These are phyloP conservation scores for Eremobia ochroleuca DNA, from an alignment of 2,888 invertebrate genomes.

Conservation along the genomic window DNA sequence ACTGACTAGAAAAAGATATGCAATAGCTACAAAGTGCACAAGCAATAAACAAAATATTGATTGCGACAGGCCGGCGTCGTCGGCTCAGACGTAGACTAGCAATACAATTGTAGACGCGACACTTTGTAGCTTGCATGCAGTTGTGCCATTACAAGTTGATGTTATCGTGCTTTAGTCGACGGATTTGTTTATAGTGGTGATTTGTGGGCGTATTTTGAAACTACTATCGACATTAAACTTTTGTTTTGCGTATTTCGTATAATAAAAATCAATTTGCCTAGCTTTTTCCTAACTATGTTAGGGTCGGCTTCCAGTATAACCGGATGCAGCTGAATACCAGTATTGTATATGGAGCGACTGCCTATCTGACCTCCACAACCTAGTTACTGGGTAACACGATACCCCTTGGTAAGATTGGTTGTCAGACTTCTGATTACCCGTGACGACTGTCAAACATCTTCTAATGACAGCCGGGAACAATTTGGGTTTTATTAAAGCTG, in stretches of 20 bases:
- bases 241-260: neutral
- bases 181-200: neutral
- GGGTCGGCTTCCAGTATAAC: no score
- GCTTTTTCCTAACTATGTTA: neutral
- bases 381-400: neutral
- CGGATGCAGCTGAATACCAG: neutral
- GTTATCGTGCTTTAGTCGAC: constrained; percentile 9
- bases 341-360: neutral
- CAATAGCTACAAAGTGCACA: constrained; percentile 13
- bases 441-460: neutral
- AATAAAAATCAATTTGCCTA: neutral
- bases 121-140: neutral
- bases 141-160: neutral
- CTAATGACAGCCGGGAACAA: neutral
- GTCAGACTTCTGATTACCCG: neutral
- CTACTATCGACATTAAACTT: neutral
- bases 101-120: constrained; percentile 34
- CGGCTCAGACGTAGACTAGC: constrained; percentile 19
- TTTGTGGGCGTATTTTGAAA: neutral
- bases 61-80: constrained; percentile 66
- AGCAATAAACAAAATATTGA: constrained; percentile 56
- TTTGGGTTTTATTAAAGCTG: neutral
- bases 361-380: neutral
- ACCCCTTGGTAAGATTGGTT: neutral
- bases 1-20: neutral